Conservation (phyloP, 2,888 invertebrate species). For the Mythimna pallens region DNA sequence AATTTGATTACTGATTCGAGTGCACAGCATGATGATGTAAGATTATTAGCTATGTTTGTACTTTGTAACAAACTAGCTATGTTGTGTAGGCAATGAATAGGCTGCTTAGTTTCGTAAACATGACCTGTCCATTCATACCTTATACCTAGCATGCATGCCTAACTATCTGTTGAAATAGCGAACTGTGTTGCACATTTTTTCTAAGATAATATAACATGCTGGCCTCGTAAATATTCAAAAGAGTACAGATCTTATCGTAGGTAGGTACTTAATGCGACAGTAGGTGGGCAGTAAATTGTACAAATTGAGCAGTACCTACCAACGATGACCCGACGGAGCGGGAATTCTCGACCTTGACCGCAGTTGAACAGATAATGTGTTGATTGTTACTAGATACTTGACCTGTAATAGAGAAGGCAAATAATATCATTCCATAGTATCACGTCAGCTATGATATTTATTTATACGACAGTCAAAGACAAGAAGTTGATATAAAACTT, state of each 20-base stretch:
- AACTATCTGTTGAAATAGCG: constrained; percentile 46
- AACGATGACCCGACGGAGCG: constrained; percentile 52
- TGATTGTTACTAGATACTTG: constrained; percentile 61
- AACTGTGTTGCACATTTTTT: constrained; percentile 21
- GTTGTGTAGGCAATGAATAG: constrained; percentile 48
- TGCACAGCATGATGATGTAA: constrained; percentile 56
- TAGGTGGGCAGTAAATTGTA: constrained; percentile 72
- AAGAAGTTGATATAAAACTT: not conserved
- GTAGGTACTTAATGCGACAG: constrained; percentile 60
- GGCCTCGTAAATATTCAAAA: constrained; percentile 19
- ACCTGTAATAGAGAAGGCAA: constrained; percentile 50
- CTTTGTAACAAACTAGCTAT: constrained; percentile 28
- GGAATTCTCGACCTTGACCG: constrained; percentile 66
- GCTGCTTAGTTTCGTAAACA: constrained; percentile 42
- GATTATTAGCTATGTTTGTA: constrained; percentile 45
- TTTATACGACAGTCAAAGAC: not conserved
- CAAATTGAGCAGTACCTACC: constrained; percentile 69
- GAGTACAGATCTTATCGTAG: constrained; percentile 35
- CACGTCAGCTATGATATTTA: constrained; percentile 22
- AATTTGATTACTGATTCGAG: constrained; percentile 65
- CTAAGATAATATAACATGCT: constrained; percentile 12
- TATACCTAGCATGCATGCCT: constrained; percentile 24
- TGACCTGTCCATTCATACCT: constrained; percentile 33
- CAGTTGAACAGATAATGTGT: constrained; percentile 54
- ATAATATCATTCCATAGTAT: constrained; percentile 33